Conservation (phyloP, 2,113 vertebrate genomes). For the Mesembrinibis cayennensis region DNA sequence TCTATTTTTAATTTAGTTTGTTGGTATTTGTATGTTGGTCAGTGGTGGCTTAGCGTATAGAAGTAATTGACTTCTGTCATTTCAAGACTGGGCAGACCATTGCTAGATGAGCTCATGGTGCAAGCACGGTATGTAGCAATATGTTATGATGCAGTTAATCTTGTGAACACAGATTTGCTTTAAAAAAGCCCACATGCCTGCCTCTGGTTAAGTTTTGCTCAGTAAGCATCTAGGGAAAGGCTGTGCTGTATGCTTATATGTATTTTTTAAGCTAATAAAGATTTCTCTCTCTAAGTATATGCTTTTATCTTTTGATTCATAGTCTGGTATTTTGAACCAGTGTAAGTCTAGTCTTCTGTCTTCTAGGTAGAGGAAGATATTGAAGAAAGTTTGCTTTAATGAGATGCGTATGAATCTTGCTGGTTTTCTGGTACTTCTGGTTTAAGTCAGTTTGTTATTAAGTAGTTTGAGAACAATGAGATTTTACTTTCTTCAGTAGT, state of each 20-base stretch:
- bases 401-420: rapidly evolving
- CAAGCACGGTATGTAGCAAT: not conserved
- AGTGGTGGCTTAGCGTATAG: not conserved
- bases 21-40: not conserved
- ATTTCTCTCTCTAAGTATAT: not conserved
- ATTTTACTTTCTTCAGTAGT: not conserved
- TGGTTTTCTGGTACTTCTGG: not conserved
- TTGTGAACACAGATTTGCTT: not conserved
- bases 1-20: not conserved
- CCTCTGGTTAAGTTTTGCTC: not conserved
- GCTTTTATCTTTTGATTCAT: not conserved
- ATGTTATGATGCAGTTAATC: not conserved
- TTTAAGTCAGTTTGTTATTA: not conserved
- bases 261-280: not conserved
- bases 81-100: not conserved
- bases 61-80: not conserved
- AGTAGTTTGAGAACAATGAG: not conserved
- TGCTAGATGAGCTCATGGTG: not conserved
- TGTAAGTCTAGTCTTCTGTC: not conserved
- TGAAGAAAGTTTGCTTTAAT: not conserved
- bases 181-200: not conserved
- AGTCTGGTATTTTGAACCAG: not conserved
- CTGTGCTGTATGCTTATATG: not conserved
- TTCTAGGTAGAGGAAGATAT: not conserved
- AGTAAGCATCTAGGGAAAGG: not conserved